These are phyloP conservation scores for Pipa parva DNA, from an alignment of 2,113 vertebrate genomes.

Conservation along the genomic window DNA sequence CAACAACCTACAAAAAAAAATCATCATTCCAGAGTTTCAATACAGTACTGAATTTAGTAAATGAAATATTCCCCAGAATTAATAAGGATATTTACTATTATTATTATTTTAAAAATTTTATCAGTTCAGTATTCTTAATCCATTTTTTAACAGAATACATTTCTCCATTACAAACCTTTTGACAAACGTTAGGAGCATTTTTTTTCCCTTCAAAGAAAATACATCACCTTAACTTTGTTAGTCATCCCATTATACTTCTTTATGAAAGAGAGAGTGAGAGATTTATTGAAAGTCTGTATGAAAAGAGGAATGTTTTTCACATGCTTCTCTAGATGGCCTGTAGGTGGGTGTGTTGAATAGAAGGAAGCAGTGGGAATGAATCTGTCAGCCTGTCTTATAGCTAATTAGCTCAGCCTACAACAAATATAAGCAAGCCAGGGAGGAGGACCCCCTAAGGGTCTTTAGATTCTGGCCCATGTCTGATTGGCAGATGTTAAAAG, in stretches of 20 bases:
- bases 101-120: too few relatives aligned
- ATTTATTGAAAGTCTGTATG: conserved; percentile 33
- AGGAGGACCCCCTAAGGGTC: conserved; percentile 65
- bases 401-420: conserved; percentile 75
- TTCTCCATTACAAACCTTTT: too few relatives aligned
- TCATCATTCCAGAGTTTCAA: too few relatives aligned
- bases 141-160: too few relatives aligned
- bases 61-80: too few relatives aligned
- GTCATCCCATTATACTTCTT: not conserved
- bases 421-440: conserved; percentile 74
- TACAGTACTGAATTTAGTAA: too few relatives aligned
- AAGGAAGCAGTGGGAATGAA: conserved; percentile 58
- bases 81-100: too few relatives aligned
- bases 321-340: conserved; percentile 49
- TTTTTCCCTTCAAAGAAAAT: not conserved
- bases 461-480: conserved; percentile 58
- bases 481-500: conserved; percentile 66
- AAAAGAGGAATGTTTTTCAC: conserved; percentile 44
- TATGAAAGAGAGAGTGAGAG: too few relatives aligned
- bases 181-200: too few relatives aligned
- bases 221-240: not conserved
- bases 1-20: too few relatives aligned
- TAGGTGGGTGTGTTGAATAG: conserved; percentile 60
- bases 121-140: too few relatives aligned
- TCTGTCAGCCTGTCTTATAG: conserved; percentile 60